A percentile compares a stretch with the other conserved stretches of the same genome.
phyloP scores from a whole-genome alignment of 1,140 invertebrate genomes.

The Pogonus chalceus region DNA sequence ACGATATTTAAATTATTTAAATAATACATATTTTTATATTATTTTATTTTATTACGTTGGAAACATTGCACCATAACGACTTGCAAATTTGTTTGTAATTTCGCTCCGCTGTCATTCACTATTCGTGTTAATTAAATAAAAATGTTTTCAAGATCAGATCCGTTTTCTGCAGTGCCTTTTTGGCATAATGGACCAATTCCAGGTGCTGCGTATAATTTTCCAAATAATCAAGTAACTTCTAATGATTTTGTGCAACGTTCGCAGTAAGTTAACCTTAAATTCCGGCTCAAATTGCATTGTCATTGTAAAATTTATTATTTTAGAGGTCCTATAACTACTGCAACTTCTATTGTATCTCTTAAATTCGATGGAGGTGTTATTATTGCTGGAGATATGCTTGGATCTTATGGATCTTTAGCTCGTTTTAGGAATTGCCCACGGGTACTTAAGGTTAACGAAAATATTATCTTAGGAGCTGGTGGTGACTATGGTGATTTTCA shows the following conservation, averaged over 20 bases:
- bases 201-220: conserved; percentile 60
- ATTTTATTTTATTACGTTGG: too few species aligned
- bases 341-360: conserved; percentile 81
- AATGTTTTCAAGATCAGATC: conserved; percentile 16
- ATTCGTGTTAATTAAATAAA: background rate
- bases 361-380: conserved; percentile 82
- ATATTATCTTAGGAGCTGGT: conserved; percentile 76
- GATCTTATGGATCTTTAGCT: conserved; percentile 85
- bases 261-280: conserved; percentile 46
- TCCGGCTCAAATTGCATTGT: background rate
- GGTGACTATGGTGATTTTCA: conserved; percentile 96
- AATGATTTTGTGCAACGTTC: conserved; percentile 44
- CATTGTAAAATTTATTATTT: background rate
- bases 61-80: too few species aligned
- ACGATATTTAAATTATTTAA: too few species aligned
- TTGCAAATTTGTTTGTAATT: too few species aligned
- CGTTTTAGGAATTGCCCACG: conserved; percentile 75
- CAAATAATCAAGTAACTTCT: conserved; percentile 36
- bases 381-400: conserved; percentile 83
- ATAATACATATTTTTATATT: too few species aligned
- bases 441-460: conserved; percentile 79
- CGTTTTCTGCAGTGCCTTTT: conserved; percentile 36
- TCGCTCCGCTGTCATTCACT: background rate
- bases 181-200: conserved; percentile 64
- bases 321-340: conserved; percentile 70